phyloP scores from a whole-genome alignment of 2,113 vertebrate genomes.

The Crotalus horridus region DNA sequence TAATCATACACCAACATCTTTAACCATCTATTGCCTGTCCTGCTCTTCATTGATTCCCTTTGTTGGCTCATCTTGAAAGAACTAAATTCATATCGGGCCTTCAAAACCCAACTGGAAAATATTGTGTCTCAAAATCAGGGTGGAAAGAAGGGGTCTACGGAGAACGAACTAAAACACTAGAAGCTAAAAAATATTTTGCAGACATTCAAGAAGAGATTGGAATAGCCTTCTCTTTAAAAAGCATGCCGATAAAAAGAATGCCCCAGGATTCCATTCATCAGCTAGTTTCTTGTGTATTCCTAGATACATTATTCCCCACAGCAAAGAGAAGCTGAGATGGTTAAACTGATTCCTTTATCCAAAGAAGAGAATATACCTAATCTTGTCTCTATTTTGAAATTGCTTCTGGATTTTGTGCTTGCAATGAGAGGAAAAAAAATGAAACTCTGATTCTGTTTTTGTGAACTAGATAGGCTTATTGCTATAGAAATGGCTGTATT shows the following conservation, averaged over 20 bases:
- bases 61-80: neutral
- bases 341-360: no score
- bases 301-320: neutral
- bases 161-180: neutral
- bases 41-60: neutral
- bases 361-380: no score
- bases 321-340: no score
- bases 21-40: neutral
- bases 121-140: neutral
- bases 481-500: no score
- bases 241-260: neutral
- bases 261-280: neutral
- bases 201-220: neutral
- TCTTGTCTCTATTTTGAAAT: no score
- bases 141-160: neutral
- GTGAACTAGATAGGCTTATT: no score
- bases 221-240: neutral
- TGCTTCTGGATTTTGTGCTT: no score
- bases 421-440: no score
- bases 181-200: neutral
- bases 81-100: neutral
- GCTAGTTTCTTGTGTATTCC: neutral
- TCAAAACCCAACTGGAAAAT: neutral
- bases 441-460: no score
- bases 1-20: neutral